Conservation (phyloP, 2,797 vertebrate species). For the Aselliscus stoliczkanus region DNA sequence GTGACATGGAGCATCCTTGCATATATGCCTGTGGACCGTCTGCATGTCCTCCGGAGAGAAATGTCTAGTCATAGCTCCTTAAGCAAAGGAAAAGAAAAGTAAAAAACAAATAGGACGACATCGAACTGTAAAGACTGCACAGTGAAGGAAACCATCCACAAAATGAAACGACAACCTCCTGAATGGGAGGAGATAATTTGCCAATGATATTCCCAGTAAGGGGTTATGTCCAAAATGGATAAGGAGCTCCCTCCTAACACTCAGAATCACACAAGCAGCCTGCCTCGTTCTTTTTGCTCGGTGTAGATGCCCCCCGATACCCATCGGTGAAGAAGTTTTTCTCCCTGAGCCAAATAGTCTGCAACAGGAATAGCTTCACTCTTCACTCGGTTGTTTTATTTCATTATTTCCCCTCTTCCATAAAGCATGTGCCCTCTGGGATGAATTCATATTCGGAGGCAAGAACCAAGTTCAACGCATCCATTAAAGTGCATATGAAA, state of each 20-base stretch:
- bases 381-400: background rate
- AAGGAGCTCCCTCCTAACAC: too few relatives aligned
- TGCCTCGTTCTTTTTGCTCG: background rate
- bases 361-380: background rate
- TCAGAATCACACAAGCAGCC: background rate
- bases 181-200: too few relatives aligned
- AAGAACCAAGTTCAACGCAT: constrained; percentile 24
- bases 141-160: background rate
- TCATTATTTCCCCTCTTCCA: constrained; percentile 16
- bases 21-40: background rate
- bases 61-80: background rate
- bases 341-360: background rate
- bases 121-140: background rate
- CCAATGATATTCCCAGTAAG: too few relatives aligned
- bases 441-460: constrained; percentile 32
- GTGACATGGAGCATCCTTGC: background rate
- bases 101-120: background rate
- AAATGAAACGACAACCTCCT: too few relatives aligned
- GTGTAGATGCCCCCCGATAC: too few relatives aligned
- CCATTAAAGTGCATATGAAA: constrained; percentile 45
- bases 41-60: background rate
- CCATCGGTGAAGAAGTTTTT: background rate
- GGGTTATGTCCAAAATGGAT: too few relatives aligned
- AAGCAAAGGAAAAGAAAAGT: background rate
- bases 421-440: background rate